A percentile compares a stretch with the other conserved stretches of the same genome.
phyloP scores from a whole-genome alignment of 2,113 vertebrate genomes.

The Carassius carassius region DNA sequence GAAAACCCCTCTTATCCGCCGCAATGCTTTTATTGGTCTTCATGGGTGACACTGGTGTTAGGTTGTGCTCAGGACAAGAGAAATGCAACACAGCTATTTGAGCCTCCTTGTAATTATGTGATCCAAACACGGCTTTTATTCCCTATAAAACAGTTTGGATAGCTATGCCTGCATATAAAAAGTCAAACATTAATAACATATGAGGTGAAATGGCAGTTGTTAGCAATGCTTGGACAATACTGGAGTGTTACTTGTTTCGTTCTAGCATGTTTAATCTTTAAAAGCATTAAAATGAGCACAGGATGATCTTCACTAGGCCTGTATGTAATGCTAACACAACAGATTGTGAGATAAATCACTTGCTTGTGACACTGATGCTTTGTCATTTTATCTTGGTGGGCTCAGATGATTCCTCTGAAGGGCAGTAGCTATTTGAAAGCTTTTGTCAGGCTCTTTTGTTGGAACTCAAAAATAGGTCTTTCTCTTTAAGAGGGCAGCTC shows the following conservation, averaged over 20 bases:
- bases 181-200: background rate
- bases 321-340: background rate
- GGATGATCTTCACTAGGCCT: background rate
- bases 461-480: background rate
- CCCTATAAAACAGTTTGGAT: constrained; percentile 3
- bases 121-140: constrained; percentile 42
- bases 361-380: too few relatives aligned
- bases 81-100: constrained; percentile 42
- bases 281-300: background rate
- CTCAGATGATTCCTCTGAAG: too few relatives aligned
- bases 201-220: background rate
- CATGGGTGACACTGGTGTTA: constrained; percentile 31
- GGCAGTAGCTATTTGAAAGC: too few relatives aligned
- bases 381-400: background rate
- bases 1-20: constrained; percentile 45
- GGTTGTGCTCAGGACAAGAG: constrained; percentile 26
- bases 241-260: too few relatives aligned
- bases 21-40: constrained; percentile 36
- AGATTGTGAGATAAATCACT: background rate
- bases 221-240: background rate
- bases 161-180: background rate
- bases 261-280: background rate
- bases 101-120: constrained; percentile 26
- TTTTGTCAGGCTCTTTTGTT: background rate
- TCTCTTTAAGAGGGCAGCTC: constrained; percentile 10